These are phyloP conservation scores for Tetanocera ferruginea DNA, from an alignment of 2,888 invertebrate genomes.

Conservation along the genomic window DNA sequence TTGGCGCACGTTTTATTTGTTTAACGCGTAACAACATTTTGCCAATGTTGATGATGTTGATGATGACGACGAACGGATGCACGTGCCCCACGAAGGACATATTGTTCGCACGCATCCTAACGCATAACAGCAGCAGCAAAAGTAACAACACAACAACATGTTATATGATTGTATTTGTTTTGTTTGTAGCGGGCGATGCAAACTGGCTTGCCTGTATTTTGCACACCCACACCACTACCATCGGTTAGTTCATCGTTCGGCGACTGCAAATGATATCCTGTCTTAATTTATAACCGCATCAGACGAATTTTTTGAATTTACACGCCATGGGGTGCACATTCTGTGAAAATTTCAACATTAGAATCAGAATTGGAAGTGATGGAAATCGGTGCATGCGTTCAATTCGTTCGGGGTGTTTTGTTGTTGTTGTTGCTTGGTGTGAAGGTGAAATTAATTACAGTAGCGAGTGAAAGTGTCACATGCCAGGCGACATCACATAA, in stretches of 20 bases:
- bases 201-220: background rate
- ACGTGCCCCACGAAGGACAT: conserved; percentile 60
- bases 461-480: conserved; percentile 60
- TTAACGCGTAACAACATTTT: conserved; percentile 50
- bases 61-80: conserved; percentile 47
- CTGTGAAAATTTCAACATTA: conserved; percentile 13
- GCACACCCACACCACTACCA: conserved; percentile 46
- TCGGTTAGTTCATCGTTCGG: background rate
- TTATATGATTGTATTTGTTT: conserved; percentile 51
- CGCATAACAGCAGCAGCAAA: conserved; percentile 39
- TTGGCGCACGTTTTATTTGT: conserved; percentile 54
- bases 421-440: conserved; percentile 51
- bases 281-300: conserved; percentile 68
- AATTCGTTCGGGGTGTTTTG: conserved; percentile 64
- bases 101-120: conserved; percentile 58
- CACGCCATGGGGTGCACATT: conserved; percentile 56
- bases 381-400: conserved; percentile 48
- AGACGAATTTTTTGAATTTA: conserved; percentile 59
- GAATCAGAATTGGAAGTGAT: conserved; percentile 27
- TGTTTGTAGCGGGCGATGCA: conserved; percentile 38
- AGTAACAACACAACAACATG: conserved; percentile 49
- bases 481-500: conserved; percentile 47
- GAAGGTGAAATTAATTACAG: conserved; percentile 63
- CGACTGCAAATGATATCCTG: conserved; percentile 66
- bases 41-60: conserved; percentile 28